These are phyloP conservation scores for Teleogryllus oceanicus DNA, from an alignment of 2,888 invertebrate genomes.

Conservation along the genomic window DNA sequence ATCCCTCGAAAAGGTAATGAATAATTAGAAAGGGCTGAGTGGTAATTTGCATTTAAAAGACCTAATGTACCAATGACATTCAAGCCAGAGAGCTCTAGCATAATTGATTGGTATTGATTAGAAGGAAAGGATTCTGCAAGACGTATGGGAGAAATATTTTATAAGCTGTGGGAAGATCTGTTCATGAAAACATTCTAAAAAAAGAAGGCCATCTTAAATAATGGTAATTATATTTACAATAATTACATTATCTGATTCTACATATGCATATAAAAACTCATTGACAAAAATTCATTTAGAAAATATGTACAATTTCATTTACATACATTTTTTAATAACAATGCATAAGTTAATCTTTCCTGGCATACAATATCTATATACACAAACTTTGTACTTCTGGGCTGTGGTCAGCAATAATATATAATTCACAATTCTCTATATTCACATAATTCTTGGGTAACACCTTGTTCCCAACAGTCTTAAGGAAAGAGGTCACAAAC, in stretches of 20 bases:
- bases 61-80: neutral
- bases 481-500: conserved; percentile 38
- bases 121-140: neutral
- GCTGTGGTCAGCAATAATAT: too few species aligned
- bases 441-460: too few species aligned
- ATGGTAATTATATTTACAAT: conserved; percentile 1
- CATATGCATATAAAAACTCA: too few species aligned
- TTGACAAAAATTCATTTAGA: too few species aligned
- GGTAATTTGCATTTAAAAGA: conserved; percentile 22
- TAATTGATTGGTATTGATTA: neutral
- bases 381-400: too few species aligned
- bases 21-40: neutral
- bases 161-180: neutral
- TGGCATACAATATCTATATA: too few species aligned
- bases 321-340: too few species aligned
- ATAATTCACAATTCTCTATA: too few species aligned
- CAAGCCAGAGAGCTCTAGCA: neutral
- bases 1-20: neutral
- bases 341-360: too few species aligned
- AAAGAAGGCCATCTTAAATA: too few species aligned
- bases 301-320: too few species aligned
- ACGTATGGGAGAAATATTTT: neutral
- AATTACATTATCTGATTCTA: neutral
- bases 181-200: neutral
- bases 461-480: neutral